Base-by-base conservation (phyloP, 2,113 vertebrate species). In the Candoia aspera region DNA sequence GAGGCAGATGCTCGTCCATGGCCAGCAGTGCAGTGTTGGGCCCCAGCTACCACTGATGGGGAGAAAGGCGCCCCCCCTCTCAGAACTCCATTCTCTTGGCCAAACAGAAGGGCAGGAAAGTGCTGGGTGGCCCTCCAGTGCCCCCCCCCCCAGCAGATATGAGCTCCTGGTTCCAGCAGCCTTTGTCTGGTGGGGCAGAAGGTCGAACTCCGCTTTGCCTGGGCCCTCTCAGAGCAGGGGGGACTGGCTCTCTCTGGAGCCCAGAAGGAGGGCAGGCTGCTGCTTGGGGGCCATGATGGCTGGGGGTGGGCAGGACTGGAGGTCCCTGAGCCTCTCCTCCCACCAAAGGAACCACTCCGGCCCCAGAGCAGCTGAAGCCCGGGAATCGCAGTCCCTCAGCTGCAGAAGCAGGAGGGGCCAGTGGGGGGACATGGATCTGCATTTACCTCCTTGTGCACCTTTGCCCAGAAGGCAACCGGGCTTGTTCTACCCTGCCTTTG, bases 51-150 rank as follows among this genome's bases (percentile, higher is more conserved):
- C 33, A 13, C 64, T 0, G 29, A 15, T 29, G 29, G 29, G 11
- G n/a, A 60, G 64, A 15, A 10, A 15, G 5, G 29, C 2, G 1
- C 1, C 8, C 0, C 8, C 17, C 2, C 33, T 3, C 33, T 15
- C n/a, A 5, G 2, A 29, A 73, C 68, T 17, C 5, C 68, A 19
- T 19, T n/a, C 68, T 33, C 33, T 21, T 17, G 19, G 33, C 68
- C 68, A 37, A 37, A 79, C 1, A 49, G 33, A 19, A 8, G 17
- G 15, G n/a, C 68, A 79, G 73, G 33, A 79, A 6, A 19, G 73
- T 42, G 33, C 5, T 19, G 17, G 8, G 17, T 37, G 33, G 33
- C 1, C n/a, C 15, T 73, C 68, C 15, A 1, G 17, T 15, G 6
- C n/a, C 17, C 2, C 57, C 57, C 17, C 33, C 0, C 33, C 6